Conservation (phyloP, 2,888 invertebrate species). For the Alsophila aescularia region DNA sequence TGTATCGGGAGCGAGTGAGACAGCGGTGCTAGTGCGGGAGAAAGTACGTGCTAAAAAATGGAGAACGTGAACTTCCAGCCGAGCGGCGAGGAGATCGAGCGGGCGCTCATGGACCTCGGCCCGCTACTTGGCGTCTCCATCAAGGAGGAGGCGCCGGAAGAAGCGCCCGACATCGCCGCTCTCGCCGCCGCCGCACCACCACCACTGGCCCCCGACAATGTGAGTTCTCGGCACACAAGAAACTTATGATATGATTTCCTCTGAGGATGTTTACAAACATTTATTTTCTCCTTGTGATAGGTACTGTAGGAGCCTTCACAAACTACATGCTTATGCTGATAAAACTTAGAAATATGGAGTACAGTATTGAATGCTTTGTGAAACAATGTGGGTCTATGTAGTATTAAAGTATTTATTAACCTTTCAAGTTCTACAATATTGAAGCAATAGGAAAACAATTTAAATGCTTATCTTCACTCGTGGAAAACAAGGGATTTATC, state of each 20-base stretch:
- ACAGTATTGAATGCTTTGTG: no score
- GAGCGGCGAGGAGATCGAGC: constrained; percentile 77
- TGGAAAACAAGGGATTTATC: no score
- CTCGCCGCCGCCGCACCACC: constrained; percentile 42
- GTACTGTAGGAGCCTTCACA: no score
- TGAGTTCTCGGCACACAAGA: constrained; percentile 40
- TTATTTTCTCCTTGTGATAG: not conserved
- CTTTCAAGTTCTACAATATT: no score
- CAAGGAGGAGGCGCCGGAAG: constrained; percentile 76
- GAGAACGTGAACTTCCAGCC: constrained; percentile 72
- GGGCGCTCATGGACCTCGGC: constrained; percentile 77
- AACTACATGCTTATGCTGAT: no score
- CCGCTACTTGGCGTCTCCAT: constrained; percentile 78
- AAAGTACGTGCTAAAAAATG: constrained; percentile 53
- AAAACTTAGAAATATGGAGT: no score
- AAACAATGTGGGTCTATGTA: no score
- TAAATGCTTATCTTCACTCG: no score
- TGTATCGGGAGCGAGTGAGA: constrained; percentile 53
- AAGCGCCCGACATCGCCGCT: constrained; percentile 54
- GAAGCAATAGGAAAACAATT: no score
- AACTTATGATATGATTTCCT: not conserved
- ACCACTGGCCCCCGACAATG: constrained; percentile 47
- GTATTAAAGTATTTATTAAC: no score
- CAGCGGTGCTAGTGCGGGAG: constrained; percentile 43
- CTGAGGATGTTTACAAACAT: constrained; percentile 20